Evolutionary conservation across 2,888 invertebrate species (phyloP), one percentile per base, ranked within the genome.

Genomic region (Andrena haemorrhoa): DNA sequence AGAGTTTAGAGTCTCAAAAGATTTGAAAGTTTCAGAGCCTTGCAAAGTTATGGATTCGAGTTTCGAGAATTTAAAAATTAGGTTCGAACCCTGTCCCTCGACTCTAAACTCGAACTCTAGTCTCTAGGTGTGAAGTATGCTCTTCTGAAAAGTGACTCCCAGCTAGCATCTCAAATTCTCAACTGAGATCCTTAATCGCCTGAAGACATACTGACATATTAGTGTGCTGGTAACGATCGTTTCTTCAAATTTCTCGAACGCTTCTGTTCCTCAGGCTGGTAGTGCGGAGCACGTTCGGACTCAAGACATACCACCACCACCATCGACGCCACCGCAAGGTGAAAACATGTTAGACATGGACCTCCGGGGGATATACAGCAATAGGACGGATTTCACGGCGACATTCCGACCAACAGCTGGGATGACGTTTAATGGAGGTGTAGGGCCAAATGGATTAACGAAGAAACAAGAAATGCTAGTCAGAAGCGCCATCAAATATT

Each of bases 381-480:
- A 96, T 8, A 96, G 97, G 87, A 96, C 97, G 83, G 97, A 97
- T 94, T 96, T 97, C 91, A 97, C 97, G 0, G 96, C 96, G 88
- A 96, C 96, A 33, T 96, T 96, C 86, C 95, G 97, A 23, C 95
- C 96, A 47, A 91, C 92, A 0, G 94, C 94, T 56, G 95, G 94
- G 0, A 94, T 94, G 56, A 90, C 88, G 6, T 93, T 93, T 71
- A 93, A 93, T 73, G 94, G 93, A 1, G 95, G 95, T 0, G 94
- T 95, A 2, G 97, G 97, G 86, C 97, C 97, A 0, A 98, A 97
- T 86, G 97, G 97, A 0, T 94, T 98, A 68, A 96, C 96, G 0
- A 96, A 96, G 92, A 98, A 97, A 91, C 97, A 98, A 91, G 97
- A 98, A 93, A 95, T 97, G 94, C 95, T 98, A 94, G 97, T 98